Evolutionary conservation across 1,140 invertebrate genomes (phyloP).

Genomic region (Drosophila tropicalis): DNA sequence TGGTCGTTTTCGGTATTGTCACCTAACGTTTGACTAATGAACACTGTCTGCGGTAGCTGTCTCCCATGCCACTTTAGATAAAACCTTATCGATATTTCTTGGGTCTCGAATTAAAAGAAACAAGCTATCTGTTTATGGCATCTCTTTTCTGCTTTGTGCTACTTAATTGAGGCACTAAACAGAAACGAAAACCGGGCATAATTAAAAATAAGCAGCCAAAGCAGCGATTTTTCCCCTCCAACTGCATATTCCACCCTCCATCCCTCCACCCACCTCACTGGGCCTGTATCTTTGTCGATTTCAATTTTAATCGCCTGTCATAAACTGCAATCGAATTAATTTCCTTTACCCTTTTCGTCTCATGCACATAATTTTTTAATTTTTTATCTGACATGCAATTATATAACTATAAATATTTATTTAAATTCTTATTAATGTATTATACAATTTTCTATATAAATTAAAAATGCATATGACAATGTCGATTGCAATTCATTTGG

Average conservation of each 20-base stretch:
- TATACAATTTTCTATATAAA: conserved; percentile 39
- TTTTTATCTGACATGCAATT: conserved; percentile 59
- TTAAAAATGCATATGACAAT: conserved; percentile 40
- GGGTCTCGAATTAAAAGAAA: conserved; percentile 39
- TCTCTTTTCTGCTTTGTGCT: conserved; percentile 52
- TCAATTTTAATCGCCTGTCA: conserved; percentile 77
- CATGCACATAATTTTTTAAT: neutral
- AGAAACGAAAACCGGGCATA: conserved; percentile 38
- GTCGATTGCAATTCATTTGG: conserved; percentile 13
- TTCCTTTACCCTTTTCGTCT: conserved; percentile 33
- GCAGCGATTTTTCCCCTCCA: neutral
- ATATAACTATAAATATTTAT: conserved; percentile 78
- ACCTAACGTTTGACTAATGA: conserved; percentile 79
- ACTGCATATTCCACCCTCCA: neutral
- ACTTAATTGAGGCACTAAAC: conserved; percentile 63
- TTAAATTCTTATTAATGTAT: conserved; percentile 74
- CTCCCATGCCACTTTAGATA: conserved; percentile 59
- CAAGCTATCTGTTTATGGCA: conserved; percentile 64
- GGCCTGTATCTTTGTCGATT: conserved; percentile 37
- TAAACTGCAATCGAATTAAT: conserved; percentile 79
- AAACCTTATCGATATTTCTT: conserved; percentile 58
- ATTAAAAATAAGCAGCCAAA: conserved; percentile 36
- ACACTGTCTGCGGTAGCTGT: conserved; percentile 60
- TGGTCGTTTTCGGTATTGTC: conserved; percentile 55
- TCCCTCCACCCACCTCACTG: neutral